These are phyloP conservation scores for Tetramorium simillimum DNA, from an alignment of 1,140 invertebrate genomes.

Conservation along the genomic window DNA sequence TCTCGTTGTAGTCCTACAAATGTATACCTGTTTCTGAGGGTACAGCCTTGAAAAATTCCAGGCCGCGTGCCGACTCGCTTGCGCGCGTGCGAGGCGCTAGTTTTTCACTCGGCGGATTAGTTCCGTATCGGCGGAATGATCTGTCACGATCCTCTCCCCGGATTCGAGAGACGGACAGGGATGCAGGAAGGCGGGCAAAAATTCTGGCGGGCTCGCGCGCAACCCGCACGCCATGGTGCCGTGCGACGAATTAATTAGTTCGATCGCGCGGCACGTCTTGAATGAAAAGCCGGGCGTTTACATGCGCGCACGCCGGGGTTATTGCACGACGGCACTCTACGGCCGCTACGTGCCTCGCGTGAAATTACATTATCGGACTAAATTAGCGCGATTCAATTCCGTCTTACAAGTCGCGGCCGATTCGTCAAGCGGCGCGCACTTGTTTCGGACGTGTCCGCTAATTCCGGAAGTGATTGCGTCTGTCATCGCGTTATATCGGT, in stretches of 20 bases:
- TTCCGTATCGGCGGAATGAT: slow-evolving; percentile 65
- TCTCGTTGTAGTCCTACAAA: neutral
- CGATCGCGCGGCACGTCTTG: slow-evolving; percentile 70
- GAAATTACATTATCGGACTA: slow-evolving; percentile 63
- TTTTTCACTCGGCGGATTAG: slow-evolving; percentile 69
- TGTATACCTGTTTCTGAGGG: neutral
- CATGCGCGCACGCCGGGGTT: slow-evolving; percentile 48
- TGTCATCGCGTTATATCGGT: neutral
- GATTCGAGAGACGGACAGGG: slow-evolving; percentile 15
- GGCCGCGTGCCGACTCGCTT: neutral
- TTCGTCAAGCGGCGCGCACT: slow-evolving; percentile 37
- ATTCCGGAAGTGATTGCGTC: neutral
- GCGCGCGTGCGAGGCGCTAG: slow-evolving; percentile 31
- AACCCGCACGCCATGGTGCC: slow-evolving; percentile 32
- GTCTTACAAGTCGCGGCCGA: slow-evolving; percentile 47
- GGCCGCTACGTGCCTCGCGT: slow-evolving; percentile 64
- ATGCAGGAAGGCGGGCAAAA: slow-evolving; percentile 51
- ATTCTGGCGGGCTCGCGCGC: slow-evolving; percentile 52
- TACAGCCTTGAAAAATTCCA: slow-evolving; percentile 41
- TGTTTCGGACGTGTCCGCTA: neutral
- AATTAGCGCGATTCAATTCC: slow-evolving; percentile 68
- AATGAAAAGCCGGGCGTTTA: slow-evolving; percentile 67
- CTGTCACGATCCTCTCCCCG: slow-evolving; percentile 65
- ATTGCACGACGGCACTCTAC: slow-evolving; percentile 48
- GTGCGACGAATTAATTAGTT: slow-evolving; percentile 75